phyloP scores from a whole-genome alignment of 2,888 invertebrate species.

The Lasioglossum calceatum region DNA sequence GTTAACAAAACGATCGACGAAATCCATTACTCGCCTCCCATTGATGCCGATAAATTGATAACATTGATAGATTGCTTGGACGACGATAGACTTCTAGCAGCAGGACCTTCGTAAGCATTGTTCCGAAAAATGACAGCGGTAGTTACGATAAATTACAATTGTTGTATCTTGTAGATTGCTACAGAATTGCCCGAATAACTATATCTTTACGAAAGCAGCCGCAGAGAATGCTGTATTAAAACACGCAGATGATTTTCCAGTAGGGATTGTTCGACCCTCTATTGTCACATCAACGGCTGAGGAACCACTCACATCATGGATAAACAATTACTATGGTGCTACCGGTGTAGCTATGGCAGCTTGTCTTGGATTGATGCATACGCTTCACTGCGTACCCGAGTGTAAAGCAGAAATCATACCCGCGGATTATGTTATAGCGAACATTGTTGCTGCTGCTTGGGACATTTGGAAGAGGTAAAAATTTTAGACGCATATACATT shows the following conservation, averaged over 20 bases:
- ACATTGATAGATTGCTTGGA: constrained; percentile 76
- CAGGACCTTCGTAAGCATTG: constrained; percentile 76
- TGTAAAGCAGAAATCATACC: constrained; percentile 89
- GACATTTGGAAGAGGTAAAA: constrained; percentile 69
- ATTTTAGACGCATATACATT: not conserved
- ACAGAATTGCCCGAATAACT: constrained; percentile 89
- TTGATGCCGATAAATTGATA: constrained; percentile 77
- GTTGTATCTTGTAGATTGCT: constrained; percentile 74
- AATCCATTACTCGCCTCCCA: constrained; percentile 76
- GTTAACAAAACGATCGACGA: constrained; percentile 78
- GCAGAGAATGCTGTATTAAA: constrained; percentile 88
- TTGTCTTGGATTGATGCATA: constrained; percentile 87
- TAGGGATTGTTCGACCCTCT: constrained; percentile 89
- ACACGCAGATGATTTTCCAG: constrained; percentile 86
- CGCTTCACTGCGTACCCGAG: constrained; percentile 85
- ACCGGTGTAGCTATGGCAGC: constrained; percentile 86
- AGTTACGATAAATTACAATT: not conserved
- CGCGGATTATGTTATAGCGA: constrained; percentile 88
- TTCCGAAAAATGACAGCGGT: not conserved
- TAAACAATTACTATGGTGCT: constrained; percentile 89
- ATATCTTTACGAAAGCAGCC: constrained; percentile 90
- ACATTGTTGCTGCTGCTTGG: constrained; percentile 87
- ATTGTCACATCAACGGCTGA: constrained; percentile 84
- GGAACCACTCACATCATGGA: constrained; percentile 87
- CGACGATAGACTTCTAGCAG: constrained; percentile 73